phyloP scores from a whole-genome alignment of 2,888 invertebrate species.

The Tiliacea aurago region DNA sequence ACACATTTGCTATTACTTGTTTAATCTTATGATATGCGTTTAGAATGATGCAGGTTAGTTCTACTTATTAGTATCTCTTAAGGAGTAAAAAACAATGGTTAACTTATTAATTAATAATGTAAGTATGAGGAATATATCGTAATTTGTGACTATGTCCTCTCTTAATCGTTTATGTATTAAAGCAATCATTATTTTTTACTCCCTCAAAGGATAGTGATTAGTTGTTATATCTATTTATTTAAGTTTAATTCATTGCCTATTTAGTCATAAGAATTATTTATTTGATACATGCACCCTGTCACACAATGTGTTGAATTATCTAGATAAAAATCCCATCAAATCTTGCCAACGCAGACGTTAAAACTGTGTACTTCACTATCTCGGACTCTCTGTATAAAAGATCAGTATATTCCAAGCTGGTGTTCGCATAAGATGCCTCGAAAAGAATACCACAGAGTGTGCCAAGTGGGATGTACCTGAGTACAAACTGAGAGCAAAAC shows the following conservation, averaged over 20 bases:
- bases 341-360: constrained; percentile 68
- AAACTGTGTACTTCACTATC: constrained; percentile 72
- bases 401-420: constrained; percentile 70
- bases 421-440: constrained; percentile 76
- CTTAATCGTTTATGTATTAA: background rate
- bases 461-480: constrained; percentile 88
- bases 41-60: constrained; percentile 68
- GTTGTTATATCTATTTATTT: constrained; percentile 67
- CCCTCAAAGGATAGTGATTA: constrained; percentile 50
- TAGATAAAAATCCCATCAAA: constrained; percentile 63
- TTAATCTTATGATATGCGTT: constrained; percentile 65
- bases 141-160: background rate
- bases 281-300: constrained; percentile 89
- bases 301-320: constrained; percentile 85
- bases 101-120: background rate
- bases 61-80: constrained; percentile 61
- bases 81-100: constrained; percentile 51
- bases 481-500: constrained; percentile 79
- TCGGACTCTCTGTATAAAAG: constrained; percentile 69
- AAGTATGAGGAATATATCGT: background rate
- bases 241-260: constrained; percentile 65
- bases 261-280: constrained; percentile 74
- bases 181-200: constrained; percentile 50
- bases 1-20: constrained; percentile 60
- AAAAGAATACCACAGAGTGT: constrained; percentile 87